Percentiles rank a stretch among this genome's conserved stretches.
Conservation (phyloP, 2,888 invertebrate genomes). For the Nycteola revayana region DNA sequence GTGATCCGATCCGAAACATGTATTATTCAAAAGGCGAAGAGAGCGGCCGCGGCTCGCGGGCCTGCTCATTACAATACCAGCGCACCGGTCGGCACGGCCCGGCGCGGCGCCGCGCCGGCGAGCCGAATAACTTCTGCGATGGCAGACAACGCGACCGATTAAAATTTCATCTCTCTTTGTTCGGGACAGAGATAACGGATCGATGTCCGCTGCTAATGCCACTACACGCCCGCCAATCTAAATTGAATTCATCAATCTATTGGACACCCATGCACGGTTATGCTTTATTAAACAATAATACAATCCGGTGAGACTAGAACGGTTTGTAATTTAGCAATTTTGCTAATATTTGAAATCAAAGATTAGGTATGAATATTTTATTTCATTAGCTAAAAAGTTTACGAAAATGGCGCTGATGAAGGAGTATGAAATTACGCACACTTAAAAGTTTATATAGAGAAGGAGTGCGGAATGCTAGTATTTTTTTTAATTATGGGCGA, state of each 20-base stretch:
- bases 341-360: too few species aligned
- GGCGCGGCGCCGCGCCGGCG: slow-evolving; percentile 37
- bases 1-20: slow-evolving; percentile 31
- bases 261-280: slow-evolving; percentile 12
- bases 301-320: too few species aligned
- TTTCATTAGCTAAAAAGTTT: too few species aligned
- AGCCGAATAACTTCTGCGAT: slow-evolving; percentile 59
- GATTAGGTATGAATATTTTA: too few species aligned
- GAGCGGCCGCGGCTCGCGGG: slow-evolving; percentile 29
- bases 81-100: slow-evolving; percentile 28
- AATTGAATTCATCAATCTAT: slow-evolving; percentile 61
- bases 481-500: too few species aligned
- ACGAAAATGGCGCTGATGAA: too few species aligned
- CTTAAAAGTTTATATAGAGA: too few species aligned
- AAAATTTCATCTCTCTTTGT: slow-evolving; percentile 79
- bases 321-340: too few species aligned
- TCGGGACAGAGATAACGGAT: slow-evolving; percentile 65
- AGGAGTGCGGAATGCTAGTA: too few species aligned
- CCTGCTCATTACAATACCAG: slow-evolving; percentile 63
- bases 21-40: slow-evolving; percentile 49
- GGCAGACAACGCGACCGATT: slow-evolving; percentile 71
- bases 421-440: too few species aligned
- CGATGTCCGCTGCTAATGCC: slow-evolving; percentile 64
- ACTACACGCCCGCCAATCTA: slow-evolving; percentile 51
- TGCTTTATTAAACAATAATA: too few species aligned